phyloP scores from a whole-genome alignment of 1,140 invertebrate species.

The Lordiphosa clarofinis region DNA sequence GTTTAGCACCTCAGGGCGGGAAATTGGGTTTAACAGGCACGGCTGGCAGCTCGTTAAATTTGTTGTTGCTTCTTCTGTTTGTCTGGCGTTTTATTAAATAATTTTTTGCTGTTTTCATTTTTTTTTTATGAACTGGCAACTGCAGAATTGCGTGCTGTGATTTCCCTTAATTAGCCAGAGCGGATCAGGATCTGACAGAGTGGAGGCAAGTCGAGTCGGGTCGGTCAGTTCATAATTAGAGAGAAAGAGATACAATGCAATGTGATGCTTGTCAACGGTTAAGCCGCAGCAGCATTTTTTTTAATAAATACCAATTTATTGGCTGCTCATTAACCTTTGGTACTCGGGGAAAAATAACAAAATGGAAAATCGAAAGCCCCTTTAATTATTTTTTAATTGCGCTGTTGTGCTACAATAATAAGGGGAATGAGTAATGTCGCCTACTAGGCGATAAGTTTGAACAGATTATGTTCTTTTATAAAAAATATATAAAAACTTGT shows the following conservation, averaged over 20 bases:
- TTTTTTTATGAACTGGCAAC: constrained; percentile 65
- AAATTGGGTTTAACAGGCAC: constrained; percentile 68
- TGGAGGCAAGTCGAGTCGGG: constrained; percentile 17
- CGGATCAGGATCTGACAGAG: constrained; percentile 36
- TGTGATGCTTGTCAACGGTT: constrained; percentile 28
- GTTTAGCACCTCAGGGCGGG: constrained; percentile 50
- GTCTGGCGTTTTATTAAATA: constrained; percentile 68
- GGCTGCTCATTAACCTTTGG: constrained; percentile 52
- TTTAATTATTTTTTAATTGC: constrained; percentile 32
- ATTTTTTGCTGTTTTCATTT: constrained; percentile 27
- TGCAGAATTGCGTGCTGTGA: constrained; percentile 58
- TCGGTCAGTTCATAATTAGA: constrained; percentile 44
- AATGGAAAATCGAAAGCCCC: constrained; percentile 15
- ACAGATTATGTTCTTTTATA: too few species aligned
- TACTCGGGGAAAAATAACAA: constrained; percentile 17
- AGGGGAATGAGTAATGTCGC: too few species aligned
- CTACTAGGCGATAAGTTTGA: too few species aligned
- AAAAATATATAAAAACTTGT: too few species aligned
- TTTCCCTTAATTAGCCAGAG: constrained; percentile 67
- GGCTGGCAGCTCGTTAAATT: constrained; percentile 71
- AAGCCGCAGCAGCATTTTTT: constrained; percentile 31
- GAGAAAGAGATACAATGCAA: not conserved
- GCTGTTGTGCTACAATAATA: too few species aligned
- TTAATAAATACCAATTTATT: constrained; percentile 52
- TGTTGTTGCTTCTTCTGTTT: constrained; percentile 45